These are phyloP conservation scores for Drosophila erecta DNA, from an alignment of 1,140 invertebrate species.

Conservation along the genomic window DNA sequence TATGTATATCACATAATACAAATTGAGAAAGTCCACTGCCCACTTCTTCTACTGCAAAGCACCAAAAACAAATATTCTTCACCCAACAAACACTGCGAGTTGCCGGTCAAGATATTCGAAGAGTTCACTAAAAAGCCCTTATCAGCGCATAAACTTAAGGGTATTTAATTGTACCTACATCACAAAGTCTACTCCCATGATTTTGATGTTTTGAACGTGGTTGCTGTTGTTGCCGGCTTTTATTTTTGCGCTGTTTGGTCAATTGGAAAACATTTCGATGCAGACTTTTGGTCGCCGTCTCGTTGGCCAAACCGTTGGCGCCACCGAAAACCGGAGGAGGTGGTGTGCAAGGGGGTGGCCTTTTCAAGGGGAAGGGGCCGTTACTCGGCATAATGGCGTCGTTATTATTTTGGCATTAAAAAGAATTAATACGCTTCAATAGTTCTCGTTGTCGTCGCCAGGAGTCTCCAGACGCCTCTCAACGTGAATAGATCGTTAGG, in stretches of 20 bases:
- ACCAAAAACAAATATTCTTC: too few relatives aligned
- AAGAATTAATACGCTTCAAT: constrained; percentile 83
- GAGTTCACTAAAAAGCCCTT: too few relatives aligned
- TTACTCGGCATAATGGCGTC: constrained; percentile 77
- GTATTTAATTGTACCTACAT: neutral
- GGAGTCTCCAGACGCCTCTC: constrained; percentile 55
- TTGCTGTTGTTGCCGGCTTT: constrained; percentile 55
- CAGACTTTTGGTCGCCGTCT: constrained; percentile 74
- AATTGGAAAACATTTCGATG: constrained; percentile 82
- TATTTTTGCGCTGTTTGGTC: constrained; percentile 80
- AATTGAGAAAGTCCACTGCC: too few relatives aligned
- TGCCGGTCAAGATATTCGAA: too few relatives aligned
- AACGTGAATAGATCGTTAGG: constrained; percentile 81
- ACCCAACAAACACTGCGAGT: too few relatives aligned
- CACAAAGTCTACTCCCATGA: neutral
- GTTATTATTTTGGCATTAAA: constrained; percentile 83
- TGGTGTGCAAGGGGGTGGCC: neutral
- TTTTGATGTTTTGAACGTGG: constrained; percentile 23
- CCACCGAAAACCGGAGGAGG: constrained; percentile 18
- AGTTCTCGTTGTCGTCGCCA: constrained; percentile 62
- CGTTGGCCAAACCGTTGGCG: constrained; percentile 41
- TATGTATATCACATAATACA: too few relatives aligned
- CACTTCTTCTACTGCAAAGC: too few relatives aligned
- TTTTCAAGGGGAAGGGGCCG: constrained; percentile 11
- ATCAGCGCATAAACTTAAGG: neutral